A percentile compares a stretch with the other conserved stretches of the same genome.
Conservation (phyloP, 2,797 vertebrate species). For the Sebastolobus alascanus region DNA sequence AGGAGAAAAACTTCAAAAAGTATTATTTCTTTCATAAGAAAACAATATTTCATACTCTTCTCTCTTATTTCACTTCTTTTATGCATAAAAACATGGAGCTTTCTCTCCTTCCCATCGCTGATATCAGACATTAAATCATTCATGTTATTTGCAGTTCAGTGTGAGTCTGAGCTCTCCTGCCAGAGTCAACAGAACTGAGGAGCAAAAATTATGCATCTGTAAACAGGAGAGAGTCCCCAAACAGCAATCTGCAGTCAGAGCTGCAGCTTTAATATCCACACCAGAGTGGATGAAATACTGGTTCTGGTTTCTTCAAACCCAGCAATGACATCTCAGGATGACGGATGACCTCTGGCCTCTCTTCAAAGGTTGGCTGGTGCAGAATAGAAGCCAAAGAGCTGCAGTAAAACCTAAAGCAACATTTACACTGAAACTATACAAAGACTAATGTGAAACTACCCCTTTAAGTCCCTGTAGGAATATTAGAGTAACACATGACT, state of each 20-base stretch:
- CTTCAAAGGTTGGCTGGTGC: conserved; percentile 38
- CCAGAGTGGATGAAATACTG: conserved; percentile 21
- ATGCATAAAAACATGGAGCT: background rate
- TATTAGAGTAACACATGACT: background rate
- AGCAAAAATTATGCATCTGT: conserved; percentile 48
- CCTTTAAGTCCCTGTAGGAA: background rate
- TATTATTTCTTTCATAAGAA: conserved; percentile 23
- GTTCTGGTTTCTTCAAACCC: conserved; percentile 34
- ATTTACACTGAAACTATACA: conserved; percentile 33
- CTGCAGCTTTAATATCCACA: conserved; percentile 24
- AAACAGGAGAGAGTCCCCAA: conserved; percentile 43
- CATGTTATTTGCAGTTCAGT: conserved; percentile 31
- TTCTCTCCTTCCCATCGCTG: conserved; percentile 7
- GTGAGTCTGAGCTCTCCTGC: conserved; percentile 1
- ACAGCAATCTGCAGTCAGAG: conserved; percentile 23
- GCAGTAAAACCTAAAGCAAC: conserved; percentile 41
- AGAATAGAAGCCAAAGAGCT: conserved; percentile 29
- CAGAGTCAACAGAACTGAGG: conserved; percentile 56
- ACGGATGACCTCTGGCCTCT: conserved; percentile 66
- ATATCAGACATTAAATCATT: conserved; percentile 49
- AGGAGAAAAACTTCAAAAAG: conserved; percentile 20
- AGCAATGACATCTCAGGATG: conserved; percentile 49
- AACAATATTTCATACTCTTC: conserved; percentile 23
- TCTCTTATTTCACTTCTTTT: conserved; percentile 3
- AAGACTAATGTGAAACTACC: background rate